These are phyloP conservation scores for Poecilia velifera DNA, from an alignment of 2,797 vertebrate species.

Conservation along the genomic window DNA sequence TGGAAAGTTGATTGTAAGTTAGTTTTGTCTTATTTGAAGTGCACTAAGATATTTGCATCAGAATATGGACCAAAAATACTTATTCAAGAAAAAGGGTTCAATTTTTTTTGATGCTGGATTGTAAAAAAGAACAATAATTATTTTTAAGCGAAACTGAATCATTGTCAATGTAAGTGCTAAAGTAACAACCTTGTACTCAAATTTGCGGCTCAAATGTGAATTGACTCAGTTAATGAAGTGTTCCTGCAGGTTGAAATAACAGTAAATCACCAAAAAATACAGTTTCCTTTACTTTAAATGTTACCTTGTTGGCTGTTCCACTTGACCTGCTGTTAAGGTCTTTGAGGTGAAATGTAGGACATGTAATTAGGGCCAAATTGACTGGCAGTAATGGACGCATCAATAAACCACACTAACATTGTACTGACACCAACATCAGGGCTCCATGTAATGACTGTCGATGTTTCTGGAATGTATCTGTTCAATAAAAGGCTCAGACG, in stretches of 20 bases:
- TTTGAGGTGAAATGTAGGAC: slow-evolving; percentile 10
- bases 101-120: no score
- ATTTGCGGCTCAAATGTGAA: not conserved
- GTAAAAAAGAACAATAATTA: not conserved
- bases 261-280: not conserved
- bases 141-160: not conserved
- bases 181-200: not conserved
- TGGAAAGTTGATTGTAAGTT: no score
- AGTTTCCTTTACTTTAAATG: not conserved
- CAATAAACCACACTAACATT: slow-evolving; percentile 27
- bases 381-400: slow-evolving; percentile 30
- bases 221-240: not conserved
- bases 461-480: slow-evolving; percentile 23
- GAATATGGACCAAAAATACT: no score
- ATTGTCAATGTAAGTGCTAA: not conserved
- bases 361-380: slow-evolving; percentile 14
- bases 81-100: no score
- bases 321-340: slow-evolving; percentile 24
- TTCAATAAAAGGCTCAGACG: slow-evolving; percentile 58
- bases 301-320: not conserved
- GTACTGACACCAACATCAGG: slow-evolving; percentile 20
- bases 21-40: no score
- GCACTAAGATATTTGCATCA: no score
- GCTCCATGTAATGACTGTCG: slow-evolving; percentile 26
- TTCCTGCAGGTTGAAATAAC: not conserved